Evolutionary conservation across 2,888 invertebrate species (phyloP).

Genomic region (Tetranychus truncatus): DNA sequence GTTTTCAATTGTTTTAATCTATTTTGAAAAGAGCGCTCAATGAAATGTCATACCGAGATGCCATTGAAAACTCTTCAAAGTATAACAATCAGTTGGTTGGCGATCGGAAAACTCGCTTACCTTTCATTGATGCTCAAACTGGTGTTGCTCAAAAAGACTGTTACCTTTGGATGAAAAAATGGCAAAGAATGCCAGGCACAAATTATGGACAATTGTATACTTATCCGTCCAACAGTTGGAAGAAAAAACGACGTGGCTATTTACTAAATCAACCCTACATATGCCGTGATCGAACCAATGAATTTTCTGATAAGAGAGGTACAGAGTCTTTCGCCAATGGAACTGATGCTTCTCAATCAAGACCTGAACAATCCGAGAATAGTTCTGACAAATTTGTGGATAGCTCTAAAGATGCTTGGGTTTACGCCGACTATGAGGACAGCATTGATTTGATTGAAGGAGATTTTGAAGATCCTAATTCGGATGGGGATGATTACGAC

Average conservation of each 20-base stretch:
- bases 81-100: slow-evolving; percentile 78
- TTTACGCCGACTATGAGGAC: slow-evolving; percentile 34
- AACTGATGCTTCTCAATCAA: background rate
- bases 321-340: background rate
- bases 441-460: slow-evolving; percentile 33
- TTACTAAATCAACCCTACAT: slow-evolving; percentile 44
- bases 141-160: slow-evolving; percentile 88
- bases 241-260: slow-evolving; percentile 71
- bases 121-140: slow-evolving; percentile 68
- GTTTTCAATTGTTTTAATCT: background rate
- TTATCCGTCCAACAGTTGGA: slow-evolving; percentile 72
- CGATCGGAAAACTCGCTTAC: slow-evolving; percentile 75
- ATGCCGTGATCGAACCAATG: slow-evolving; percentile 27
- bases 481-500: slow-evolving; percentile 31
- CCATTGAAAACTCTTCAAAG: slow-evolving; percentile 74
- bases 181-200: slow-evolving; percentile 63
- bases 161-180: slow-evolving; percentile 60
- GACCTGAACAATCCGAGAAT: slow-evolving; percentile 18
- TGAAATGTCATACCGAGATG: slow-evolving; percentile 73
- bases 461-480: slow-evolving; percentile 34
- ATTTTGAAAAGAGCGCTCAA: slow-evolving; percentile 29
- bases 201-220: slow-evolving; percentile 76
- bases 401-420: slow-evolving; percentile 41
- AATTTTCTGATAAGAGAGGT: slow-evolving; percentile 32
- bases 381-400: slow-evolving; percentile 49